Evolutionary conservation across 2,797 vertebrate species (phyloP), one percentile per base, ranked within the genome.

Genomic region (Hemibagrus guttatus): DNA sequence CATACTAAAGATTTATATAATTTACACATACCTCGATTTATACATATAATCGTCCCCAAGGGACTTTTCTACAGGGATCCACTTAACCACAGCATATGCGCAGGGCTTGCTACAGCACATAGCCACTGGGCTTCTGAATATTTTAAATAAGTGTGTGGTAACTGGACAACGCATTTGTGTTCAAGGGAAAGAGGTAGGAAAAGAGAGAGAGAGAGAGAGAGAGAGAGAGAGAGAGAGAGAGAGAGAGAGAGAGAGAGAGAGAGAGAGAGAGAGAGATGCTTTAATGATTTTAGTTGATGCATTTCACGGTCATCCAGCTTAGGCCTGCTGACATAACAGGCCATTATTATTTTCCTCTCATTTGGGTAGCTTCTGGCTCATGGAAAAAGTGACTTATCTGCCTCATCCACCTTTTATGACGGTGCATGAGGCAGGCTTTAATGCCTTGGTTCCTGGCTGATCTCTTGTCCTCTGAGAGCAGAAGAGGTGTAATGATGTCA

Each of bases 381-480:
- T 96, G 96, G 96, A 96, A 96, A 96, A 94, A 93, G 90, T 94
- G 92, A 95, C 92, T 92, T 94, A 92, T 91, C 88, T 54, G 54
- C 83, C 89, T 91, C 92, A 91, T 92, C 72, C 90, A 63, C 78
- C n/a, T 86, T 91, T 90, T 89, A 90, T 90, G 90, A 91, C 76
- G 89, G 85, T 84, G 87, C 56, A 84, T 90, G 90, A 89, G 81
- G 91, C 90, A 91, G 90, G 63, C 82, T 89, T 85, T 89, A 90
- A 90, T 91, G 91, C 84, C 81, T 59, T 84, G 72, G 83, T 75
- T 61, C 28, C 79, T 87, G 89, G 54, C 52, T 76, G 81, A 58
- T 79, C 79, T 86, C 85, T 85, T 28, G 46, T 86, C 87, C 86
- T 88, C 63, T 86, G 74, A 79, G 85, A 88, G 79, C 84, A 88